Conservation (phyloP, 2,888 invertebrate species). For the Embidobia sp. region DNA sequence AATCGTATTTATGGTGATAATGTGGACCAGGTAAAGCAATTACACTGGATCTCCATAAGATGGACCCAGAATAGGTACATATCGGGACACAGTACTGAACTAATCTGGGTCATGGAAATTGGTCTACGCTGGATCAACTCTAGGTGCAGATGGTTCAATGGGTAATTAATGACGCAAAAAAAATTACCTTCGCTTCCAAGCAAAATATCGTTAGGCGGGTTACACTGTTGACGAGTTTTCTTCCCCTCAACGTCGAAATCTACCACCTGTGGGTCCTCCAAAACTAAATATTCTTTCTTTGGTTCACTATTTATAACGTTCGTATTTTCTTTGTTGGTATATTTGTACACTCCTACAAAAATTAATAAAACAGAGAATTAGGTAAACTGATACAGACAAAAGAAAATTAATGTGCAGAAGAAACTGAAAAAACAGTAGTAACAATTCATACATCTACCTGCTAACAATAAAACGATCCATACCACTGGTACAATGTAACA, state of each 20-base stretch:
- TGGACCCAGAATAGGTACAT: too few species aligned
- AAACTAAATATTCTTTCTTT: constrained; percentile 81
- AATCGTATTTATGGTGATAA: too few species aligned
- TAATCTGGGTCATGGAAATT: too few species aligned
- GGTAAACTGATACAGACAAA: constrained; percentile 1
- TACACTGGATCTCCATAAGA: too few species aligned
- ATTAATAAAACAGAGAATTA: not conserved
- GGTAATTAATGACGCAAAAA: too few species aligned
- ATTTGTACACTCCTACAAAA: constrained; percentile 89
- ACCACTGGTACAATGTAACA: constrained; percentile 91
- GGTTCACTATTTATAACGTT: constrained; percentile 79
- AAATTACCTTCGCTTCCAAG: constrained; percentile 88
- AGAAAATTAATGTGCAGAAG: not conserved
- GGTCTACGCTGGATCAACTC: too few species aligned
- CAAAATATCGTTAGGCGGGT: constrained; percentile 87
- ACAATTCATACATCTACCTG: constrained; percentile 85
- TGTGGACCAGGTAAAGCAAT: too few species aligned
- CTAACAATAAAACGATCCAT: constrained; percentile 91
- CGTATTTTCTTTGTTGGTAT: constrained; percentile 85
- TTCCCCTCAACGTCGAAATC: constrained; percentile 85
- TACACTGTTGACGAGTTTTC: constrained; percentile 87
- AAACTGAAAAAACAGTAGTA: too few species aligned
- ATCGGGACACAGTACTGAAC: too few species aligned
- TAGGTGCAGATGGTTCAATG: too few species aligned
- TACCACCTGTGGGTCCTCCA: constrained; percentile 82